Base-by-base conservation (phyloP, 2,113 vertebrate species). In the Loxodonta africana region DNA sequence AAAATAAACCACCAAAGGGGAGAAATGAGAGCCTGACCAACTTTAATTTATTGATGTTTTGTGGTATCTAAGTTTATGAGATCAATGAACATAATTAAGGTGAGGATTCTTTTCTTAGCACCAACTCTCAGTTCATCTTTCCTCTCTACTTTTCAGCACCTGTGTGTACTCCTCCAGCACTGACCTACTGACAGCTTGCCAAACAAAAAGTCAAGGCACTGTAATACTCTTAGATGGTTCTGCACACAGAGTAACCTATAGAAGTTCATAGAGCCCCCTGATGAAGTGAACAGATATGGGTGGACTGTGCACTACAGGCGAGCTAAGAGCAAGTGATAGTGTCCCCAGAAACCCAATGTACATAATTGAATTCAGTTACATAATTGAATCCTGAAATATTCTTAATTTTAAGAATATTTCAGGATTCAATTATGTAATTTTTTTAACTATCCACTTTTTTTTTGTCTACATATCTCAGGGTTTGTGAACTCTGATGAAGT, bases 261-360 rank as follows among this genome's bases (percentile, higher is more conserved):
- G 28, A 21, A 33, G 12, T 37, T 89, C 25, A 21, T 11, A 26
- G 0, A 37, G 46, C 4, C 1, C 0, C 28, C 5, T 37, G 11
- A 33, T 23, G 5, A 74, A 69, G 11, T 41, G 1, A 73, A 11
- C 11, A 60, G 28, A 18, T 17, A 14, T 8, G 33, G 69, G 18
- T 71, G 33, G 17, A 20, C 15, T n/a, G 20, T 28, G 46, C 9
- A 15, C 1, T 41, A 3, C 2, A 67, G 10, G 9, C 23, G n/a
- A 62, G 6, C 8, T 41, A 21, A 74, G 5, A 81, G 26, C 9
- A 84, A 73, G 25, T 8, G 26, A 76, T 2, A 4, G 18, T 6
- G 17, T 48, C 26, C 11, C 21, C 5, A 21, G 48, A 46, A 76
- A 60, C 14, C 73, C 25, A 69, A 25, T 88, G 46, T 63, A 0